Evolutionary conservation across 1,140 invertebrate species (phyloP).

Genomic region (Drosophila albomicans): DNA sequence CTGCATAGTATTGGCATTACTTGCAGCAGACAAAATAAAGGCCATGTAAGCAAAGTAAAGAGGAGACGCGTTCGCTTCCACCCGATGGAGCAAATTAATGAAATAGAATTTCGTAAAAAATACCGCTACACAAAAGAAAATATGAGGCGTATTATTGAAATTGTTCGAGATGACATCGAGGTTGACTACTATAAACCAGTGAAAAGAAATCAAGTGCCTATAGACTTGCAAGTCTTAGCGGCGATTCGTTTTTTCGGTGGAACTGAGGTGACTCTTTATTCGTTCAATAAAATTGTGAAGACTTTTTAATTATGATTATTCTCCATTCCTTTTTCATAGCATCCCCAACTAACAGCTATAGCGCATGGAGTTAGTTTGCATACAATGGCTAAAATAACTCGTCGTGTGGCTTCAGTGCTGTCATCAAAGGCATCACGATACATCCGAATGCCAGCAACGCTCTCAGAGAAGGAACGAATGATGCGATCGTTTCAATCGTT

Average conservation of each 20-base stretch:
- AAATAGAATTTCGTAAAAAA: slow-evolving; percentile 67
- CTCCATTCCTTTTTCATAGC: slow-evolving; percentile 38
- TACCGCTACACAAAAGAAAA: slow-evolving; percentile 77
- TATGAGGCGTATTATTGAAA: slow-evolving; percentile 70
- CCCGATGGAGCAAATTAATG: slow-evolving; percentile 65
- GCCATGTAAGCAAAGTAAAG: slow-evolving; percentile 15
- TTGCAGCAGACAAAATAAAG: neutral
- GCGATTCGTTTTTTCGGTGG: slow-evolving; percentile 70
- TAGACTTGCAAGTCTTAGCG: slow-evolving; percentile 71
- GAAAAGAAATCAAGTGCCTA: slow-evolving; percentile 71
- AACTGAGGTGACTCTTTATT: slow-evolving; percentile 61
- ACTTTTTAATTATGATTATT: neutral
- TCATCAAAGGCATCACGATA: slow-evolving; percentile 73
- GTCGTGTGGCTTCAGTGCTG: slow-evolving; percentile 68
- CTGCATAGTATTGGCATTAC: neutral
- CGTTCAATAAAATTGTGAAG: neutral
- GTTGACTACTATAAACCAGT: slow-evolving; percentile 60
- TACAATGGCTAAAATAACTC: slow-evolving; percentile 70
- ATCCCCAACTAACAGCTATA: slow-evolving; percentile 65
- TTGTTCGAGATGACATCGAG: slow-evolving; percentile 75
- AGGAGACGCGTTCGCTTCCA: slow-evolving; percentile 55
- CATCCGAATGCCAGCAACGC: slow-evolving; percentile 74
- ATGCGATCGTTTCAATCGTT: slow-evolving; percentile 67
- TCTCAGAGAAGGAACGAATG: slow-evolving; percentile 73
- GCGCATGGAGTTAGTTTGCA: slow-evolving; percentile 63